phyloP scores from a whole-genome alignment of 2,113 vertebrate species.

The Melozone crissalis region DNA sequence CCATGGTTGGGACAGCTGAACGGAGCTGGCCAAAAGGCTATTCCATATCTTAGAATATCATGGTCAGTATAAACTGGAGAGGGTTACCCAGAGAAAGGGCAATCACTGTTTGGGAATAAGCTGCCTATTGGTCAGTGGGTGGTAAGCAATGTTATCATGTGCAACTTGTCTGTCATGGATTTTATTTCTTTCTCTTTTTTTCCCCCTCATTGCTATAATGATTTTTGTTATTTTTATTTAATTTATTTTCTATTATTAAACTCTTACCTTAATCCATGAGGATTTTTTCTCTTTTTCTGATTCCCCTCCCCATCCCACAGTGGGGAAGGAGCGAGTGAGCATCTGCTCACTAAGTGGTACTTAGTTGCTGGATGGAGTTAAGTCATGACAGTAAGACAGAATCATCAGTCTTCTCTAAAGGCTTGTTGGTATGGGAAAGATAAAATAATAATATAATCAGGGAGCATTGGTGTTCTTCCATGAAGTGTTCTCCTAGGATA shows the following conservation, averaged over 20 bases:
- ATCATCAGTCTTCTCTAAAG: not conserved
- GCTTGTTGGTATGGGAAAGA: fast-evolving
- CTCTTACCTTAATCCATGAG: not conserved
- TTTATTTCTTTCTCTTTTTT: not conserved
- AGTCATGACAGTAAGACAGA: not conserved
- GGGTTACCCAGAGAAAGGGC: not conserved
- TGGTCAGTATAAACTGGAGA: not conserved
- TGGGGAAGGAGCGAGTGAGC: not conserved
- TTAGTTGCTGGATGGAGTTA: not conserved
- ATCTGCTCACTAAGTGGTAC: not conserved
- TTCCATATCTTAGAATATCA: not conserved
- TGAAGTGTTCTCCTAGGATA: not conserved
- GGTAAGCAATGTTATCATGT: fast-evolving
- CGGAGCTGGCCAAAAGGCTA: not conserved
- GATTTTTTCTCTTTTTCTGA: not conserved
- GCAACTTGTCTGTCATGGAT: not conserved
- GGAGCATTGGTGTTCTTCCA: not conserved
- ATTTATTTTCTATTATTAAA: not conserved
- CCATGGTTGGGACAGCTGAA: not conserved
- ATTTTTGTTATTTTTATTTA: not conserved
- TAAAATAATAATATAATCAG: not conserved
- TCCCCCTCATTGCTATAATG: not conserved
- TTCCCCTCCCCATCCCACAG: not conserved
- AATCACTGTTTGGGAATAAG: not conserved
- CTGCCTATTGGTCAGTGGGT: not conserved